A percentile compares a stretch with the other conserved stretches of the same genome.
Conservation (phyloP, 2,797 vertebrate genomes). For the Tokudaia muenninki region DNA sequence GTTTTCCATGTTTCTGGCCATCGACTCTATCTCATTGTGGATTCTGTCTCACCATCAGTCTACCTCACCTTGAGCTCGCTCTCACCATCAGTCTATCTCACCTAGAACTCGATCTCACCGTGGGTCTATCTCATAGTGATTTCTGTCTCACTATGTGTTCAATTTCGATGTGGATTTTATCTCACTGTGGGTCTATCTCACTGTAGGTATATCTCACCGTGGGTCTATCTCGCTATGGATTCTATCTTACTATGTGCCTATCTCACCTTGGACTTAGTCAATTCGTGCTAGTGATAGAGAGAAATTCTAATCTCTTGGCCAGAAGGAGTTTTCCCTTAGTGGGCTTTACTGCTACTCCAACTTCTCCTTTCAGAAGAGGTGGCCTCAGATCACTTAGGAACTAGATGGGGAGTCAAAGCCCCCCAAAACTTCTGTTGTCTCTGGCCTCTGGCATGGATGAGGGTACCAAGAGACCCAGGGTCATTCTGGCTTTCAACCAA, state of each 20-base stretch:
- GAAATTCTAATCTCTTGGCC: neutral
- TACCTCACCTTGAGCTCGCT: neutral
- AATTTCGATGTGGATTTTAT: neutral
- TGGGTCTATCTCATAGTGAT: neutral
- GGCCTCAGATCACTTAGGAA: neutral
- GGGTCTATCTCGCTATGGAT: neutral
- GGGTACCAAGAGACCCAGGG: neutral
- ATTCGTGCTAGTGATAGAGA: neutral
- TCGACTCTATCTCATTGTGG: neutral
- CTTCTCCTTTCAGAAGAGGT: neutral
- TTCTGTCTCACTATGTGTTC: neutral
- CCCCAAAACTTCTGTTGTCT: neutral
- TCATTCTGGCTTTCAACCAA: neutral
- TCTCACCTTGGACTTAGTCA: neutral
- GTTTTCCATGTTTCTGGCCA: neutral
- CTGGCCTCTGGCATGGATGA: neutral
- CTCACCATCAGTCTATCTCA: neutral
- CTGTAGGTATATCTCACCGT: neutral
- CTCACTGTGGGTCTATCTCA: neutral
- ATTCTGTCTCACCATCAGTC: neutral
- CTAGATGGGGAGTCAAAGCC: neutral
- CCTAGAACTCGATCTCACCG: neutral
- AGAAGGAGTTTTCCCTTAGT: neutral
- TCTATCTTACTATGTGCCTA: neutral
- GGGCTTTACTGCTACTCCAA: neutral